Conservation (phyloP, 2,888 invertebrate species). For the Synergus laeviventris region DNA sequence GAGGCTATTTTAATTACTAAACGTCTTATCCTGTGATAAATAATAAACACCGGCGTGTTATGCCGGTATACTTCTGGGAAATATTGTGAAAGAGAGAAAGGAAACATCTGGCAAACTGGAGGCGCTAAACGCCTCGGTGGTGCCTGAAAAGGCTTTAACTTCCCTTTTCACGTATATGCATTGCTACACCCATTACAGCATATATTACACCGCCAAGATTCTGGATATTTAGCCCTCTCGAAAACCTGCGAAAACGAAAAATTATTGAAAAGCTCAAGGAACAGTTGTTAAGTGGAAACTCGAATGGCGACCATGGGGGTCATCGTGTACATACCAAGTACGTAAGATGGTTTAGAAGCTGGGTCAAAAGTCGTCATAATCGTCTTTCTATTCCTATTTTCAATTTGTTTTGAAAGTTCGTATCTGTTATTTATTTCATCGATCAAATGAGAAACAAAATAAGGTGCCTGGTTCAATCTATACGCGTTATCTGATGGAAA, state of each 20-base stretch:
- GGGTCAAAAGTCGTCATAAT: background rate
- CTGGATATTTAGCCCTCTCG: slow-evolving; percentile 55
- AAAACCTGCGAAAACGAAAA: background rate
- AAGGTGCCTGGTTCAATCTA: background rate
- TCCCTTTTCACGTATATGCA: slow-evolving; percentile 59
- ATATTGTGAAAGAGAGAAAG: slow-evolving; percentile 64
- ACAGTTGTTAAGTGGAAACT: slow-evolving; percentile 30
- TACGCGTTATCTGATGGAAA: slow-evolving; percentile 24
- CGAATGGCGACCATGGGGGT: slow-evolving; percentile 73
- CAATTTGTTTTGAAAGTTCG: background rate
- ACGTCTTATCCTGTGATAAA: slow-evolving; percentile 41
- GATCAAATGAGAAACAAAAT: background rate
- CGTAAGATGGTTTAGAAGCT: slow-evolving; percentile 51
- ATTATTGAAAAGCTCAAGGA: background rate
- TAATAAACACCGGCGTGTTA: slow-evolving; percentile 48
- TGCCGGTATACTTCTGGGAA: slow-evolving; percentile 38
- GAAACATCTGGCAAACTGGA: slow-evolving; percentile 58
- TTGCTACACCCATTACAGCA: slow-evolving; percentile 64
- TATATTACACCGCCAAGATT: slow-evolving; percentile 63
- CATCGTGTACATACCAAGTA: slow-evolving; percentile 72
- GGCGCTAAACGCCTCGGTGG: slow-evolving; percentile 54
- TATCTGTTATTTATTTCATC: background rate
- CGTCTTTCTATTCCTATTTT: background rate
- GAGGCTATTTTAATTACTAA: slow-evolving; percentile 28
- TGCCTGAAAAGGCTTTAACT: slow-evolving; percentile 44